A percentile compares a stretch with the other conserved stretches of the same genome.
Conservation (phyloP, 2,888 invertebrate genomes). For the Calameuta filiformis region DNA sequence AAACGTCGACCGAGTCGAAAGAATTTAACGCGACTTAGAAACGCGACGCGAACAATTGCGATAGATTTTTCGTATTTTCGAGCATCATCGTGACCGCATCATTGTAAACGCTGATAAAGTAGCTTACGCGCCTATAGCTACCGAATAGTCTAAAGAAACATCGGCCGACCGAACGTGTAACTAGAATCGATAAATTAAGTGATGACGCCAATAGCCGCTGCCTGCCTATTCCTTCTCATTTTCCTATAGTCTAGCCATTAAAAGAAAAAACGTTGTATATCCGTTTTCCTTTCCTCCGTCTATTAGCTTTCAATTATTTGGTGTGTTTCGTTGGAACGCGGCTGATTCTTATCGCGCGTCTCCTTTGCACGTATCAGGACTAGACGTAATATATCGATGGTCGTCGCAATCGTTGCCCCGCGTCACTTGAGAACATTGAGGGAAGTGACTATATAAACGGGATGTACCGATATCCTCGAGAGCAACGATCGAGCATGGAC, state of each 20-base stretch:
- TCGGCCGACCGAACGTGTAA: not conserved
- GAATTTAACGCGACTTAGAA: not conserved
- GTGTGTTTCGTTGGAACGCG: not conserved
- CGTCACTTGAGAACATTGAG: no score
- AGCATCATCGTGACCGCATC: no score
- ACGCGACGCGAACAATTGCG: not conserved
- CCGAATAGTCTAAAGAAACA: not conserved
- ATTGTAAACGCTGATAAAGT: no score
- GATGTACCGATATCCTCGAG: no score
- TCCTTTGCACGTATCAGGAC: not conserved
- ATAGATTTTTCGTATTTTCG: not conserved
- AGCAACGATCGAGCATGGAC: no score
- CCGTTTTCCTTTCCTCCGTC: not conserved
- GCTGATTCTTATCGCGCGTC: not conserved
- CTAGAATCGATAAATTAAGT: not conserved
- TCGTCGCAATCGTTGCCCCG: no score
- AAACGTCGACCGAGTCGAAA: not conserved
- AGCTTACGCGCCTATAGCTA: no score
- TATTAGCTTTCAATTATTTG: not conserved
- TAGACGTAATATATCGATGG: not conserved
- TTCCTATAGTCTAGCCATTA: not conserved
- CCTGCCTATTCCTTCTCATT: not conserved
- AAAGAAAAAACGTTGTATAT: not conserved
- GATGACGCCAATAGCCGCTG: not conserved
- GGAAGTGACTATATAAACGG: no score